A percentile compares a stretch with the other conserved stretches of the same genome.
Evolutionary conservation across 2,888 invertebrate species (phyloP).

Genomic region (Lasius platythorax): DNA sequence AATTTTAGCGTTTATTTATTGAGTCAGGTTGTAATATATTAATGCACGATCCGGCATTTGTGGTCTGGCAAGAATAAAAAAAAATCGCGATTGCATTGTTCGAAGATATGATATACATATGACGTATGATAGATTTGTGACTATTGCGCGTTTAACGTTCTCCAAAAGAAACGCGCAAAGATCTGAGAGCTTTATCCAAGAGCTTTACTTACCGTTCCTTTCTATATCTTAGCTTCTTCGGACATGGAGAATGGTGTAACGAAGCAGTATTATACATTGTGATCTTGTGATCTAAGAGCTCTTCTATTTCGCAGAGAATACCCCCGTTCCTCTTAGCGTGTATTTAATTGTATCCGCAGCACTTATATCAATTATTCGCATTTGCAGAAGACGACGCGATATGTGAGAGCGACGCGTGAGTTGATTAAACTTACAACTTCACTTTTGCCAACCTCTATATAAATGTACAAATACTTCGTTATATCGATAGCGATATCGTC

Average conservation of each 20-base stretch:
- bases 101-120: not conserved
- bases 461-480: conserved; percentile 44
- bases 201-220: conserved; percentile 25
- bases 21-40: conserved; percentile 11
- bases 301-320: conserved; percentile 35
- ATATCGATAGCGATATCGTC: conserved; percentile 24
- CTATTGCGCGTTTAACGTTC: conserved; percentile 9
- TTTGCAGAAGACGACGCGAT: not conserved
- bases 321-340: conserved; percentile 13
- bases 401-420: not conserved
- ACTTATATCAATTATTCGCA: conserved; percentile 22
- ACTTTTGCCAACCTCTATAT: conserved; percentile 38
- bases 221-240: conserved; percentile 53
- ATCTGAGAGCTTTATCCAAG: conserved; percentile 20
- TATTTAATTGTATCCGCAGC: conserved; percentile 27
- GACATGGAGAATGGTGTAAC: conserved; percentile 62
- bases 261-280: conserved; percentile 80
- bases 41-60: not conserved
- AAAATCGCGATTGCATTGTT: conserved; percentile 24
- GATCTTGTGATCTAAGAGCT: conserved; percentile 69
- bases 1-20: conserved; percentile 45
- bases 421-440: not conserved
- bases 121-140: not conserved
- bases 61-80: conserved; percentile 4
- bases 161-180: conserved; percentile 42